phyloP scores from a whole-genome alignment of 2,797 vertebrate species.

The Melanotaenia pygmaea region DNA sequence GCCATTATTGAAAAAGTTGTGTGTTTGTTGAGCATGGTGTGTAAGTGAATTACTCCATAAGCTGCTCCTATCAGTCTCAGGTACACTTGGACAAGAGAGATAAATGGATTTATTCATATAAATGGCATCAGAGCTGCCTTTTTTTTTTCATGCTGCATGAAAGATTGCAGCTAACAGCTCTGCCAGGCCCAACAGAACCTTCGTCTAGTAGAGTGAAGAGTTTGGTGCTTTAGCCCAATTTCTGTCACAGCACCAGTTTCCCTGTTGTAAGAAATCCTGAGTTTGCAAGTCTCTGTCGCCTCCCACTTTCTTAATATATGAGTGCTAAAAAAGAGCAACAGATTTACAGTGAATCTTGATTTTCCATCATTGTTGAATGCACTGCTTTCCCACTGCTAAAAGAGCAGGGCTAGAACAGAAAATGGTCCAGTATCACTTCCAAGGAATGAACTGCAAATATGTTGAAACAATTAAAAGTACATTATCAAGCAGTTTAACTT shows the following conservation, averaged over 20 bases:
- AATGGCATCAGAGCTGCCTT: background rate
- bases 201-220: background rate
- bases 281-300: background rate
- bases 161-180: background rate
- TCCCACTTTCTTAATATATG: background rate
- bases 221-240: background rate
- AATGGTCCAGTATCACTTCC: background rate
- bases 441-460: background rate
- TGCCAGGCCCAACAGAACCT: background rate
- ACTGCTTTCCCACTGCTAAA: background rate
- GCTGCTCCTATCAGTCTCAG: background rate
- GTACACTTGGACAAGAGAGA: background rate
- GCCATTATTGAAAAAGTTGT: background rate
- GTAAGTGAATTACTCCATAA: background rate
- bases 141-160: background rate
- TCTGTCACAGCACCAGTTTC: background rate
- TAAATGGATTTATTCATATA: background rate
- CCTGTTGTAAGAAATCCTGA: background rate
- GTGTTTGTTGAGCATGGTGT: background rate
- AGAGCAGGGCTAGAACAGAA: background rate
- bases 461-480: background rate
- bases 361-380: background rate
- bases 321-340: background rate
- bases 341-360: background rate
- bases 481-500: background rate